These are phyloP conservation scores for Drosophila athabasca DNA, from an alignment of 1,140 invertebrate genomes.

Conservation along the genomic window DNA sequence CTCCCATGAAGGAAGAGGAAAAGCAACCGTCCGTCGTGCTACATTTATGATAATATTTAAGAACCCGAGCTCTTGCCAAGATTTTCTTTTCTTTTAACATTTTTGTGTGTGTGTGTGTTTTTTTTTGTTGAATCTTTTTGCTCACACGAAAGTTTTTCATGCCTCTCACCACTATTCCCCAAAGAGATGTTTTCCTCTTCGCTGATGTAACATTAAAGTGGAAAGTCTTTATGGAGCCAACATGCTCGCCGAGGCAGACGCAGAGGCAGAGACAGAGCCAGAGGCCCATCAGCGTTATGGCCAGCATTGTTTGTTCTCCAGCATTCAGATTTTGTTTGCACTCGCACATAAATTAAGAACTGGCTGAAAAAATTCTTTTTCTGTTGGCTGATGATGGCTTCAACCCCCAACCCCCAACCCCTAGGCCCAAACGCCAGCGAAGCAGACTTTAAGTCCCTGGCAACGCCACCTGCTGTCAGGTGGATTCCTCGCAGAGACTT, in stretches of 20 bases:
- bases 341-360: constrained; percentile 77
- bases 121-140: constrained; percentile 1
- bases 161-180: constrained; percentile 31
- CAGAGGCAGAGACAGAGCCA: background rate
- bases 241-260: background rate
- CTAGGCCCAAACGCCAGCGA: constrained; percentile 18
- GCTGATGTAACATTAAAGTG: constrained; percentile 8
- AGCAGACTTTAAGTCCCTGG: constrained; percentile 41
- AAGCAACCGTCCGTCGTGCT: constrained; percentile 21
- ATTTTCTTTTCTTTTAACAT: constrained; percentile 11
- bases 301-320: constrained; percentile 52
- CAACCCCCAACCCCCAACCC: background rate
- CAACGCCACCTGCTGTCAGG: constrained; percentile 64
- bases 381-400: constrained; percentile 48
- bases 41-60: constrained; percentile 61
- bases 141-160: constrained; percentile 34
- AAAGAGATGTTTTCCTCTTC: background rate
- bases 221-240: constrained; percentile 28
- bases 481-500: constrained; percentile 2
- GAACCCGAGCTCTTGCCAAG: constrained; percentile 32
- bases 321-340: constrained; percentile 60
- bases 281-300: constrained; percentile 48
- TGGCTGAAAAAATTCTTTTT: constrained; percentile 67
- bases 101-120: background rate
- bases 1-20: constrained; percentile 16